These are phyloP conservation scores for Mionectes olivaceus DNA, from an alignment of 2,797 vertebrate genomes.

Conservation along the genomic window DNA sequence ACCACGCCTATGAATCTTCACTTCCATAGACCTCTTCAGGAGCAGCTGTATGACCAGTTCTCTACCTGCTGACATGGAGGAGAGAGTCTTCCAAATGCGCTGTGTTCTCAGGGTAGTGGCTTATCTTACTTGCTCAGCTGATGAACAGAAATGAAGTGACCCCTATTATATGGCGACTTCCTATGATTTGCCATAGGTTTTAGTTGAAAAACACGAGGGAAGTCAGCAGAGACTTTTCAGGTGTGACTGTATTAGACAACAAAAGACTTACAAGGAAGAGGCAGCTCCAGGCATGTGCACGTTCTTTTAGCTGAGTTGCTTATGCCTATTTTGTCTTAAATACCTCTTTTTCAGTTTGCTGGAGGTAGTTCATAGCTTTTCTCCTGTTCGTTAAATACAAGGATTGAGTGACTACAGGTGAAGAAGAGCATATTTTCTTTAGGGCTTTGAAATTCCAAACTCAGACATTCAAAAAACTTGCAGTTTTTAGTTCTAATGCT, in stretches of 20 bases:
- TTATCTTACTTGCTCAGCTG: neutral
- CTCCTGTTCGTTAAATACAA: slow-evolving; percentile 7
- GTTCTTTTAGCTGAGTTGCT: neutral
- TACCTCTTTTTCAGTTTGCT: neutral
- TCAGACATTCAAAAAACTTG: slow-evolving; percentile 54
- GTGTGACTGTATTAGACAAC: neutral
- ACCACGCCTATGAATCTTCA: neutral
- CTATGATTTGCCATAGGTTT: neutral
- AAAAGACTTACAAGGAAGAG: neutral
- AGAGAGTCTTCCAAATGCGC: neutral
- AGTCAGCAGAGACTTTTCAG: neutral
- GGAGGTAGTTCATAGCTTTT: neutral
- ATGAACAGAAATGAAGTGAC: neutral
- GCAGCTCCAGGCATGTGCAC: neutral
- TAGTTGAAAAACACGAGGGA: neutral
- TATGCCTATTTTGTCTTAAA: neutral
- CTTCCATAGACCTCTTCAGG: neutral
- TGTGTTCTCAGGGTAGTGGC: neutral
- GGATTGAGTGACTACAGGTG: neutral
- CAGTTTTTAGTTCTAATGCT: slow-evolving; percentile 56
- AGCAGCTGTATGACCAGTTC: neutral
- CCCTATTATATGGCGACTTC: neutral
- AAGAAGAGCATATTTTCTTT: neutral
- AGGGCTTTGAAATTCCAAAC: slow-evolving; percentile 25
- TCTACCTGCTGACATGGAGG: neutral